These are phyloP conservation scores for Amphiprion clarkii DNA, from an alignment of 2,797 vertebrate genomes.

Conservation along the genomic window DNA sequence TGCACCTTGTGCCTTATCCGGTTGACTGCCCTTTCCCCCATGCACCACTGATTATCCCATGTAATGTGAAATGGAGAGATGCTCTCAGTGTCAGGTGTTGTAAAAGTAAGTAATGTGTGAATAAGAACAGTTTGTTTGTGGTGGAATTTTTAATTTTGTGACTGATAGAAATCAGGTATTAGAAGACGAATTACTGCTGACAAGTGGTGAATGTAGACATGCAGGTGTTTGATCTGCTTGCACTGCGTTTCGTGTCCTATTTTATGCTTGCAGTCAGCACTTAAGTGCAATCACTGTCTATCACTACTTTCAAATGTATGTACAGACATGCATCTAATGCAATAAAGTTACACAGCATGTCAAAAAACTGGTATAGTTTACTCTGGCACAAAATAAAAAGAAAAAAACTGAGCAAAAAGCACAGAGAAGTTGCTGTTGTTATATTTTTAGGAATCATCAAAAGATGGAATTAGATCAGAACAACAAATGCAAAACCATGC, in stretches of 20 bases:
- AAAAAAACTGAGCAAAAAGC: background rate
- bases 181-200: background rate
- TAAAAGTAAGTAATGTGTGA: background rate
- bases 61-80: slow-evolving; percentile 39
- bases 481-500: background rate
- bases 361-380: background rate
- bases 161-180: background rate
- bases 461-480: background rate
- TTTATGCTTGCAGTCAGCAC: background rate
- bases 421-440: background rate
- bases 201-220: too few relatives aligned
- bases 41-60: slow-evolving; percentile 51
- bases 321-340: too few relatives aligned
- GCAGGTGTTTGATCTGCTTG: too few relatives aligned
- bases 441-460: background rate
- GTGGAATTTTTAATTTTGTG: background rate
- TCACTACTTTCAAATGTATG: background rate
- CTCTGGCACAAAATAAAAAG: background rate
- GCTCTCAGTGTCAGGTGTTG: slow-evolving; percentile 32
- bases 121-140: slow-evolving; percentile 12
- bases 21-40: slow-evolving; percentile 49
- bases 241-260: background rate
- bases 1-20: slow-evolving; percentile 48
- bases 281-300: too few relatives aligned
- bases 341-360: background rate